Conservation (phyloP, 30 jellyfish, hydroid and myxozoan species). For the Hydra vulgaris region DNA sequence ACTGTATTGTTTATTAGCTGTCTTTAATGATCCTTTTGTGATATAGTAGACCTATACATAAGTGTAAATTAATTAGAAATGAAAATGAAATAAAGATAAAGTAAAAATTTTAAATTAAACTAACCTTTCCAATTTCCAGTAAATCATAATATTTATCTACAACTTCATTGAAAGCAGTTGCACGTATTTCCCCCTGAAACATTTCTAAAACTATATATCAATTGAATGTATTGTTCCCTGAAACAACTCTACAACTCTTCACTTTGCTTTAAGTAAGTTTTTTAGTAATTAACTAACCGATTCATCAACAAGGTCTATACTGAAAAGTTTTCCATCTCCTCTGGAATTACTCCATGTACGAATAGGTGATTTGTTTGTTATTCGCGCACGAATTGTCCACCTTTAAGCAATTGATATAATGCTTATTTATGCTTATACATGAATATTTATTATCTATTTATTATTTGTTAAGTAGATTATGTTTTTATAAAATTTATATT, state of each 20-base stretch:
- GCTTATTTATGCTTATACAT: background rate
- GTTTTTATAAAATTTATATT: no score
- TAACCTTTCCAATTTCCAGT: slow-evolving; percentile 74
- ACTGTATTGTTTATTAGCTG: slow-evolving; percentile 92
- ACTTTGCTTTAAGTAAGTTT: background rate
- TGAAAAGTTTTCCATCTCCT: slow-evolving; percentile 95
- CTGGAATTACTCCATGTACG: slow-evolving; percentile 79
- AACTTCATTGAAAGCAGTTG: slow-evolving; percentile 84
- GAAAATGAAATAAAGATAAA: background rate
- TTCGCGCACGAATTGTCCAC: slow-evolving; percentile 93
- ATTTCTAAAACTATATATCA: no score
- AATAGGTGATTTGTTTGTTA: slow-evolving; percentile 61
- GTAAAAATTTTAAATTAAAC: background rate
- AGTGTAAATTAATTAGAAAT: background rate
- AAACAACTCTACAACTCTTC: no score
- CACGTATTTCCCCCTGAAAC: slow-evolving; percentile 93
- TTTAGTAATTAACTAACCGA: slow-evolving; percentile 13
- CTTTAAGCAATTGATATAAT: slow-evolving; percentile 14
- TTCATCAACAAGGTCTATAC: slow-evolving; percentile 71
- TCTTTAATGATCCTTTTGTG: slow-evolving; percentile 64
- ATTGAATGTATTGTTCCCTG: no score
- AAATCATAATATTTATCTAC: slow-evolving; percentile 72
- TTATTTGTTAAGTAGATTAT: no score
- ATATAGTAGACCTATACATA: slow-evolving; percentile 63
- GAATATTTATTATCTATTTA: background rate